Evolutionary conservation across 1,140 invertebrate species (phyloP), one percentile per base, ranked within the genome.

Genomic region (Macrobrachium nipponense): DNA sequence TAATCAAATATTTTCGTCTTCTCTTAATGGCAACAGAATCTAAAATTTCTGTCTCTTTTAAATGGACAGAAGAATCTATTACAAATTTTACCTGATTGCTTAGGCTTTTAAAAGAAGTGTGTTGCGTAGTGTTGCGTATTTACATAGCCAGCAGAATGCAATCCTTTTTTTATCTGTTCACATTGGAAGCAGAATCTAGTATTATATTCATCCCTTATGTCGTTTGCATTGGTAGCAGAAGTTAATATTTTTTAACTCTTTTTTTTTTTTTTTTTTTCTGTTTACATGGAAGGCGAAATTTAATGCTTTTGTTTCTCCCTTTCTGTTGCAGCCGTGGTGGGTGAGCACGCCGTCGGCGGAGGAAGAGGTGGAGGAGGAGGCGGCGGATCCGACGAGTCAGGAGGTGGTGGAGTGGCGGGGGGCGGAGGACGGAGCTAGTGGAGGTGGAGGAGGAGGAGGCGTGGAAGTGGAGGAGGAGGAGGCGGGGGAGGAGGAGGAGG

Each of bases 261-360:
- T n/a, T n/a, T n/a, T 77, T 51, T 10, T 0, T 23, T 18, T 7
- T 77, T 20, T 18, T 14, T 58, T 8, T 66, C 36, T 44, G 36
- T 12, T n/a, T n/a, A 68, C 43, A 36, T 4, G 27, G 27, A 36
- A 4, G 6, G 20, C 60, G 17, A 14, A n/a, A 12, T 51, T 43
- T 68, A 66, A 17, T 68, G 20, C 7, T 8, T 2, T 43, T n/a
- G n/a, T n/a, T 44, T 68, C 20, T 27, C 58, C 20, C 44, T 44
- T 59, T 15, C 58, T 60, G 27, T 82, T 75, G 12, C 81, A 83
- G 81, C 72, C 81, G 81, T 76, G 81, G 81, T 83, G 81, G 81
- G 81, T 44, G 81, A 83, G 15, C 75, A 44, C 14, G 61, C 81
- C 36, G 15, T 75, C 11, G 76, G 78, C 18, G 78, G 66, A n/a